Base-by-base conservation (phyloP, 2,888 invertebrate species). In the Dromius quadrimaculatus region DNA sequence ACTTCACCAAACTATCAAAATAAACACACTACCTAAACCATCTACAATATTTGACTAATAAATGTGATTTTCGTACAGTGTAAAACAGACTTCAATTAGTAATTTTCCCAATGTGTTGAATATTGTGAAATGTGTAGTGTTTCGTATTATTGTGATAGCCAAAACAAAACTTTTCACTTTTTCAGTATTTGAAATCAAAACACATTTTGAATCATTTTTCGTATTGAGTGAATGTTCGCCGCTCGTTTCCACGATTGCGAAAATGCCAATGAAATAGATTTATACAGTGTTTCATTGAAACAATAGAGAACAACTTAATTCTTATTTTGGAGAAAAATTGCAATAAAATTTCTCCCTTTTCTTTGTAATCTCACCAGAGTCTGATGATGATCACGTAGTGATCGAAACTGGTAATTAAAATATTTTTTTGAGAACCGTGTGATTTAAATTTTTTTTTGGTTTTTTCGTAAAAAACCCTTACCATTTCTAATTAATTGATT, bases 141-240 rank as follows among this genome's bases (percentile, higher is more conserved):
- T 43, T 43, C 28, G 28, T 63, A 43, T 63, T 28, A 41, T 62
- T 43, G 63, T 63, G 63, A 63, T 59, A 59, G 34, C 36, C 63
- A 43, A 38, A 13, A 8, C 15, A 8, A 57, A 23, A 62, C 38
- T 20, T 36, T n/a, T n/a, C n/a, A n/a, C n/a, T n/a, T 9, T 23
- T 59, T 61, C 61, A 61, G 61, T 61, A 61, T 61, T 61, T 19
- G 19, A 1, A 8, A 20, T 59, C 19, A 47, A 9, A 22, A 47
- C 47, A 47, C 47, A 57, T 34, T 50, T 57, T 22, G 15, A 34
- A 13, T 59, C 59, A 59, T 19, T 23, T 19, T 32, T 32, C 32
- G 5, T 32, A 6, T 32, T 32, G 32, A 9, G n/a, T n/a, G n/a
- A n/a, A n/a, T n/a, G n/a, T n/a, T n/a, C n/a, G n/a, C n/a, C n/a